phyloP scores from a whole-genome alignment of 2,888 invertebrate species.

The Chelonus formosanus region DNA sequence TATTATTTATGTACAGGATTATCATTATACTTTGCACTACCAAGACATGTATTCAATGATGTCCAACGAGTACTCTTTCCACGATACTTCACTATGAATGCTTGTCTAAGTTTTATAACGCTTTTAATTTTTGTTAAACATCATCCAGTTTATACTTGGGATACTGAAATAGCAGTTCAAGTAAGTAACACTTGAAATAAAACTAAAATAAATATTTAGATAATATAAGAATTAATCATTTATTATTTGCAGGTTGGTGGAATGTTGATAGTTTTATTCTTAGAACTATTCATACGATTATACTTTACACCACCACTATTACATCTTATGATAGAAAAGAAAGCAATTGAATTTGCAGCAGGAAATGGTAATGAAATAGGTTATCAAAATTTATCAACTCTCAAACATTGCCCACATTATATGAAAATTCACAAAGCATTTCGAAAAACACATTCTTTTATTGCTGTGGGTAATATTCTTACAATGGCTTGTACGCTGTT shows the following conservation, averaged over 20 bases:
- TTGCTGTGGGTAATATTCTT: conserved; percentile 83
- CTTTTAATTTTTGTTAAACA: conserved; percentile 76
- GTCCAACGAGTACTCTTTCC: conserved; percentile 89
- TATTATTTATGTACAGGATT: conserved; percentile 71
- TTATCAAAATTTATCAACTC: conserved; percentile 74
- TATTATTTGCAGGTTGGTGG: conserved; percentile 70
- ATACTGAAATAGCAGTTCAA: conserved; percentile 68
- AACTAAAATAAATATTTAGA: not conserved
- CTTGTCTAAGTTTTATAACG: conserved; percentile 77
- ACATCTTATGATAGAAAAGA: conserved; percentile 77
- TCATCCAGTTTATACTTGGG: conserved; percentile 68
- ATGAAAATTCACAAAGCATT: conserved; percentile 78
- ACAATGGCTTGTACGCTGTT: conserved; percentile 74
- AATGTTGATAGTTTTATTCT: conserved; percentile 74
- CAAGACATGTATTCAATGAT: conserved; percentile 86
- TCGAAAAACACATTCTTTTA: conserved; percentile 78
- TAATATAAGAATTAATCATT: conserved; percentile 18
- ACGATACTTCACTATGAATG: conserved; percentile 84
- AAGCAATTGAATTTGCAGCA: conserved; percentile 77
- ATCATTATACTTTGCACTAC: conserved; percentile 84
- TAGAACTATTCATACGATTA: conserved; percentile 80
- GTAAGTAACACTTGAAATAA: conserved; percentile 51
- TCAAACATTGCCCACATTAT: conserved; percentile 83
- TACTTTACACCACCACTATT: conserved; percentile 80
- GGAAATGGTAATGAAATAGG: conserved; percentile 85